Conservation (phyloP, 2,797 vertebrate species). For the Hippopotamyrus pictus region DNA sequence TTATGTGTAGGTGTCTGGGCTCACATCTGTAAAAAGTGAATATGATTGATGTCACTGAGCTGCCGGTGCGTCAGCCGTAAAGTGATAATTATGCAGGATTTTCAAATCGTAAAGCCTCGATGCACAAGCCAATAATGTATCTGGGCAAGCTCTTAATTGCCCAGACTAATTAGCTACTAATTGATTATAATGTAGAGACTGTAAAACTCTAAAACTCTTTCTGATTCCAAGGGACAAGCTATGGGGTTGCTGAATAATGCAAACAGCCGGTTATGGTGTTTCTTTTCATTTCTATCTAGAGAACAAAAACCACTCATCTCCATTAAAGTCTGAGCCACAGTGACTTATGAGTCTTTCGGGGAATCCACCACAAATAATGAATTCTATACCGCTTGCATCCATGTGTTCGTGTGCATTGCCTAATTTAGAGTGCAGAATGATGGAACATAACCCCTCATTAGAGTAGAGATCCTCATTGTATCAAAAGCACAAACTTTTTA, state of each 20-base stretch:
- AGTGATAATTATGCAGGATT: not conserved
- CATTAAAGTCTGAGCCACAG: not conserved
- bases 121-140: not conserved
- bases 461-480: not conserved
- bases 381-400: not conserved
- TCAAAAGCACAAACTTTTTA: not conserved
- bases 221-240: not conserved
- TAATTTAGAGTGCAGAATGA: not conserved
- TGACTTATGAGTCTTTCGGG: not conserved
- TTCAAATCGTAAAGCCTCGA: not conserved
- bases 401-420: not conserved
- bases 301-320: not conserved
- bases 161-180: not conserved
- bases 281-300: not conserved
- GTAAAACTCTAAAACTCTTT: not conserved
- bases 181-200: not conserved
- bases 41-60: slow-evolving; percentile 7
- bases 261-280: not conserved
- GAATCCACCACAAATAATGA: not conserved
- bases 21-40: slow-evolving; percentile 11
- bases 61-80: not conserved
- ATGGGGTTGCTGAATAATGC: not conserved
- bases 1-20: slow-evolving; percentile 18
- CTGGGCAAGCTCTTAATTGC: not conserved
- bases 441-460: not conserved